Percentiles rank a stretch among this genome's conserved stretches.
phyloP scores from a whole-genome alignment of 2,888 invertebrate species.

The Drosophila quasianomalipes region DNA sequence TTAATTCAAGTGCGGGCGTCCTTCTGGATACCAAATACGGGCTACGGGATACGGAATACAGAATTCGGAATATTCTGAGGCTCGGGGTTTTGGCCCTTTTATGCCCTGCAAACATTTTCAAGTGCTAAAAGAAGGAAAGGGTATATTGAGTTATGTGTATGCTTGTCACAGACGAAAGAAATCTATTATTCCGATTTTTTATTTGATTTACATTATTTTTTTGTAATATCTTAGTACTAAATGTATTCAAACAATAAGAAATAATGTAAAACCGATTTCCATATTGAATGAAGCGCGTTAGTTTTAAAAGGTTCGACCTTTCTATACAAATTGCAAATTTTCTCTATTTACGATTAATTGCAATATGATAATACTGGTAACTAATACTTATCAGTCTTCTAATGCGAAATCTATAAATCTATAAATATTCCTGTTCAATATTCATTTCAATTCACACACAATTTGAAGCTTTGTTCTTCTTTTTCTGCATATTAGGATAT shows the following conservation, averaged over 20 bases:
- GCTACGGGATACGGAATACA: neutral
- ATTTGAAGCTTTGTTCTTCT: neutral
- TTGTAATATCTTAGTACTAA: neutral
- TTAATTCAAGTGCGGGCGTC: conserved; percentile 71
- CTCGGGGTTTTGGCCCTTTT: neutral
- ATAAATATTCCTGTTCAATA: too few relatives aligned
- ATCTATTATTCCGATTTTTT: neutral
- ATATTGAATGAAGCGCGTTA: neutral
- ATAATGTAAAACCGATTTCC: neutral
- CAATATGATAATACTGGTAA: neutral
- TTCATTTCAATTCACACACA: too few relatives aligned
- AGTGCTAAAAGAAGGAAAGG: neutral
- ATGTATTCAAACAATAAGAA: neutral
- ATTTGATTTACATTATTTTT: too few relatives aligned
- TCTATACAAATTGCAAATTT: too few relatives aligned
- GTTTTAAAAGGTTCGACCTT: too few relatives aligned
- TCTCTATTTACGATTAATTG: neutral
- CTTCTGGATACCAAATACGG: conserved; percentile 11
- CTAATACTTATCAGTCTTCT: too few relatives aligned
- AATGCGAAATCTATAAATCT: neutral
- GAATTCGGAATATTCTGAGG: neutral
- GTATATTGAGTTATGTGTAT: neutral
- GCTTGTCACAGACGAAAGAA: neutral
- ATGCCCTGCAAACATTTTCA: neutral
- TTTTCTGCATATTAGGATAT: neutral